Conservation (phyloP, 2,113 vertebrate genomes). For the Pseudopipra pipra region DNA sequence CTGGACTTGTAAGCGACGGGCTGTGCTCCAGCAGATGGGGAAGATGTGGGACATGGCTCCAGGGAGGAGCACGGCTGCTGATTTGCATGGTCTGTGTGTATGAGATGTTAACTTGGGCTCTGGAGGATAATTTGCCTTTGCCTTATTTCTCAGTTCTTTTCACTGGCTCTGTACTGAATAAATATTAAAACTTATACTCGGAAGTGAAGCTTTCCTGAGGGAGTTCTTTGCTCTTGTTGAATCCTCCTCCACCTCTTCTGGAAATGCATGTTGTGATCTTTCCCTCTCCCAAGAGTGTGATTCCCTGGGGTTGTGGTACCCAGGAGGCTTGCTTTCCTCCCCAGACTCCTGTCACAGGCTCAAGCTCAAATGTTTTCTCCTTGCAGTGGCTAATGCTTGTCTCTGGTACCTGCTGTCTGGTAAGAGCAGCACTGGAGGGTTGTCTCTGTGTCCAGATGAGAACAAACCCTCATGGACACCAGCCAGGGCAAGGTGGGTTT, state of each 20-base stretch:
- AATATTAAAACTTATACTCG: slow-evolving; percentile 40
- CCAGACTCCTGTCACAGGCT: neutral
- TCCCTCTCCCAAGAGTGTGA: neutral
- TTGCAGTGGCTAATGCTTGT: neutral
- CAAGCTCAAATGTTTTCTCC: neutral
- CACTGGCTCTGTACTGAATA: slow-evolving; percentile 29
- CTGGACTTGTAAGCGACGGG: slow-evolving; percentile 72
- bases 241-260: slow-evolving; percentile 11
- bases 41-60: neutral
- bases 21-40: neutral
- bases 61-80: neutral
- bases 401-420: neutral
- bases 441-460: neutral
- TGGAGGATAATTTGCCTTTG: slow-evolving; percentile 52
- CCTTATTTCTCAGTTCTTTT: slow-evolving; percentile 20
- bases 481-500: neutral
- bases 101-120: neutral
- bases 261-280: neutral
- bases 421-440: neutral
- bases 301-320: neutral
- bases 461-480: neutral
- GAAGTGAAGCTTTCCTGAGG: slow-evolving; percentile 14
- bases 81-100: neutral
- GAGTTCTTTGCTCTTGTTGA: slow-evolving; percentile 35
- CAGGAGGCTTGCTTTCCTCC: neutral